A percentile compares a stretch with the other conserved stretches of the same genome.
Evolutionary conservation across 2,113 vertebrate species (phyloP).

Genomic region (Tapirus terrestris): DNA sequence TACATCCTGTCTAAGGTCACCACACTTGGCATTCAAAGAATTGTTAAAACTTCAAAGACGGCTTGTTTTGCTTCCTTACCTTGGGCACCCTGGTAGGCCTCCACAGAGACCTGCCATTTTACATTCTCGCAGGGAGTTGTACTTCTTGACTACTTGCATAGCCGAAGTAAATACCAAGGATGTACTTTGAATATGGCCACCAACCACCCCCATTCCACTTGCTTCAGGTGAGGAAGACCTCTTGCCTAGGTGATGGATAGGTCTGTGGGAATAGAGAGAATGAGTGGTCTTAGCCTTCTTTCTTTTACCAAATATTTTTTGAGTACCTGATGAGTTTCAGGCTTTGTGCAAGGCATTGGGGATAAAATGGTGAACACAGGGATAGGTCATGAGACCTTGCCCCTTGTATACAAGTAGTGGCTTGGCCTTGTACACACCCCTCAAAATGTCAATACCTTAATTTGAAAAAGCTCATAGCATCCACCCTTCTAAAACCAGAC

Average conservation of each 20-base stretch:
- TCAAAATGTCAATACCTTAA: background rate
- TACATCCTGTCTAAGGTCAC: background rate
- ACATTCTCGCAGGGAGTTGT: background rate
- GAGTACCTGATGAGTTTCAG: background rate
- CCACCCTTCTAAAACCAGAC: background rate
- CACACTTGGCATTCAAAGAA: background rate
- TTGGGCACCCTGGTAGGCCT: background rate
- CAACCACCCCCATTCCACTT: background rate
- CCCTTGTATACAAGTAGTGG: background rate
- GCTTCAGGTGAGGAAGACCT: background rate
- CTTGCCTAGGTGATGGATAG: background rate
- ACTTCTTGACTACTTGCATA: background rate
- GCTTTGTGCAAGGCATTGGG: background rate
- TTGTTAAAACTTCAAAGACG: background rate
- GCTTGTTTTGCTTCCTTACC: conserved; percentile 24
- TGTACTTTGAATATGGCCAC: background rate
- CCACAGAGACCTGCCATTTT: background rate
- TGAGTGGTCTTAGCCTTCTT: background rate
- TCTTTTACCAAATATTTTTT: conserved; percentile 3
- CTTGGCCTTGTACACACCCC: background rate
- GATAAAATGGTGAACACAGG: background rate
- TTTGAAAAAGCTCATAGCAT: background rate
- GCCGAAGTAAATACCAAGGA: background rate
- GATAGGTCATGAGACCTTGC: background rate
- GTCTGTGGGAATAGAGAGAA: background rate